phyloP scores from a whole-genome alignment of 2,888 invertebrate genomes.

The Mycogona germanica region DNA sequence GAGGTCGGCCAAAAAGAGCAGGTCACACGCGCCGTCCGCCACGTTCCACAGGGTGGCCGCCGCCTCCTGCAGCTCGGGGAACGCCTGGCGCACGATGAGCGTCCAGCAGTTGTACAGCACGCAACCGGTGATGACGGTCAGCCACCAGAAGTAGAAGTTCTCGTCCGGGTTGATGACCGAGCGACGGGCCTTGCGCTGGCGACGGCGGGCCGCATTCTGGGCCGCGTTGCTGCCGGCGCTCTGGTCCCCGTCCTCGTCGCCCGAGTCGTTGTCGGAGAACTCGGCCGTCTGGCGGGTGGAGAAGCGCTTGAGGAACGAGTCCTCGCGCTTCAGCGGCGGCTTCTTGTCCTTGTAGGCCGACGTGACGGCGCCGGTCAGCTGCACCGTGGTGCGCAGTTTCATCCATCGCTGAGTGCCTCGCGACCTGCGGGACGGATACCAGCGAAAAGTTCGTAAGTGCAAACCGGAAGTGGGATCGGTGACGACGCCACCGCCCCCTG shows the following conservation, averaged over 20 bases:
- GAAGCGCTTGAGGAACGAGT: conserved; percentile 85
- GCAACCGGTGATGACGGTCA: conserved; percentile 74
- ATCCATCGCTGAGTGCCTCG: conserved; percentile 82
- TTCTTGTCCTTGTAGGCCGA: conserved; percentile 60
- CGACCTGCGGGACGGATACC: conserved; percentile 15
- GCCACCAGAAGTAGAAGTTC: conserved; percentile 92
- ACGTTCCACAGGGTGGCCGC: conserved; percentile 63
- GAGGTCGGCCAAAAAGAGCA: conserved; percentile 77
- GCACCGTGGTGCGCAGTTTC: conserved; percentile 87
- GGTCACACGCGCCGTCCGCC: conserved; percentile 73
- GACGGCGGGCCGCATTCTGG: conserved; percentile 38
- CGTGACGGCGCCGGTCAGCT: conserved; percentile 69
- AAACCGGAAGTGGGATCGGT: not conserved
- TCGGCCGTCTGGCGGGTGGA: conserved; percentile 84
- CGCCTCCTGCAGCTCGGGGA: conserved; percentile 73
- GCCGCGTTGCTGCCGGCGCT: not conserved
- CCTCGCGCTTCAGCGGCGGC: conserved; percentile 77
- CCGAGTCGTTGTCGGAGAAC: conserved; percentile 47
- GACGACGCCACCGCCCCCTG: no score
- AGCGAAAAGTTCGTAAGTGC: not conserved
- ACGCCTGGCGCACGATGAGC: conserved; percentile 84
- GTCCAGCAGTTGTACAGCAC: conserved; percentile 95
- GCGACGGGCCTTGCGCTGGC: conserved; percentile 44
- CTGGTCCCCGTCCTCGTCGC: conserved; percentile 32
- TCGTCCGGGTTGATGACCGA: conserved; percentile 90